Percentiles rank a stretch among this genome's conserved stretches.
Evolutionary conservation across 30 jellyfish, hydroid and myxozoan genomes (phyloP).

Genomic region (Aurelia aurita): DNA sequence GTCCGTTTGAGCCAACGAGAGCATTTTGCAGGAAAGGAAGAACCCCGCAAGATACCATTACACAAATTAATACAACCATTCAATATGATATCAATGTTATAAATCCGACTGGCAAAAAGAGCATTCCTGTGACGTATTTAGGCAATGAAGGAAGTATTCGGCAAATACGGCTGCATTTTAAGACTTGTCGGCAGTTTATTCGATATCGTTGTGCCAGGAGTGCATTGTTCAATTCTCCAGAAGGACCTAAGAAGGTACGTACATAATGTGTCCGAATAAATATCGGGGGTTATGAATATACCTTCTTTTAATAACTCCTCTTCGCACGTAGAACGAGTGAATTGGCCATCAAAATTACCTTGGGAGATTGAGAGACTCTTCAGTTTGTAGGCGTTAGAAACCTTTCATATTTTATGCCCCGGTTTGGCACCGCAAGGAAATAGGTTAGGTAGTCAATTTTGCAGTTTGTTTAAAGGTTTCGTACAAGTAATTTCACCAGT

Average conservation of each 20-base stretch:
- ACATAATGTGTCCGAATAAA: too few relatives aligned
- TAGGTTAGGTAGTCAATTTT: too few relatives aligned
- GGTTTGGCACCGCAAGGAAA: too few relatives aligned
- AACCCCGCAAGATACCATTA: conserved; percentile 85
- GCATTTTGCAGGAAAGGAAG: conserved; percentile 95
- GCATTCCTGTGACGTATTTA: conserved; percentile 70
- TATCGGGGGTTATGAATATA: too few relatives aligned
- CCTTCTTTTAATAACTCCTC: too few relatives aligned
- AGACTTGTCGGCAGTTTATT: conserved; percentile 76
- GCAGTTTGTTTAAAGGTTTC: too few relatives aligned
- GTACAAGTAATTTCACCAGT: too few relatives aligned
- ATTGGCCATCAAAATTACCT: too few relatives aligned
- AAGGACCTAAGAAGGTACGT: conserved; percentile 80
- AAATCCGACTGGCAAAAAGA: conserved; percentile 76
- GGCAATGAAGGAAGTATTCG: conserved; percentile 90
- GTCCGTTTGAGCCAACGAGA: conserved; percentile 85
- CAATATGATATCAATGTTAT: conserved; percentile 65
- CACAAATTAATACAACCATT: conserved; percentile 91
- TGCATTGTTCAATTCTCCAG: conserved; percentile 86
- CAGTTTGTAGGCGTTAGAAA: too few relatives aligned
- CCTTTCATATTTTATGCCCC: too few relatives aligned
- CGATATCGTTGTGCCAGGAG: conserved; percentile 89
- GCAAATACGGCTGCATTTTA: conserved; percentile 80
- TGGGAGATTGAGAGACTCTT: too few relatives aligned
- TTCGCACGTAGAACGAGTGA: too few relatives aligned